Evolutionary conservation across 1,140 invertebrate species (phyloP).

Genomic region (Bathynomus jamesi): DNA sequence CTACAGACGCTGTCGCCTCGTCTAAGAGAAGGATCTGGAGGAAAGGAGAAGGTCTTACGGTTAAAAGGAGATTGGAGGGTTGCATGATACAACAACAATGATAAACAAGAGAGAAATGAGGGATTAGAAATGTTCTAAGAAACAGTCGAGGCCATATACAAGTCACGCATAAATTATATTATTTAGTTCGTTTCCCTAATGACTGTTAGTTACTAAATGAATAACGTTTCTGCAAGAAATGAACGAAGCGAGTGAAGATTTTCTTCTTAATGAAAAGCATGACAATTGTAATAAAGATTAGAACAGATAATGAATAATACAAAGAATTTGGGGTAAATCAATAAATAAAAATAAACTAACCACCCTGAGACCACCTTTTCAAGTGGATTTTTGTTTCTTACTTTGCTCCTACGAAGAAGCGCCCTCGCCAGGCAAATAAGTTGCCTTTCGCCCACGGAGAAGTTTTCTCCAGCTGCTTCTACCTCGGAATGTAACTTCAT

Average conservation of each 20-base stretch:
- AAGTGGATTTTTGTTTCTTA: no score
- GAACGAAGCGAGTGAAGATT: no score
- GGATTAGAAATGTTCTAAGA: background rate
- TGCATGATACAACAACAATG: background rate
- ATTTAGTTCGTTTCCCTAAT: no score
- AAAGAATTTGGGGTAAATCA: no score
- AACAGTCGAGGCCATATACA: background rate
- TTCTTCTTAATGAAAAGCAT: no score
- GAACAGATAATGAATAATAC: no score
- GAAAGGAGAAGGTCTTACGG: constrained; percentile 10
- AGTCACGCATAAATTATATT: no score
- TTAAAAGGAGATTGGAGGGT: background rate
- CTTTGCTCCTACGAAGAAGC: constrained; percentile 65
- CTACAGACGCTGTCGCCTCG: constrained; percentile 53
- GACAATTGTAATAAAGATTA: no score
- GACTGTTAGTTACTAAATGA: no score
- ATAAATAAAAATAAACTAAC: no score
- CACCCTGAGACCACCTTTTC: no score
- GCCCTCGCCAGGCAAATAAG: constrained; percentile 74
- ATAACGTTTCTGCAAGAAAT: no score
- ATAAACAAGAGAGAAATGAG: background rate
- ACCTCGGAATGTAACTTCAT: constrained; percentile 40
- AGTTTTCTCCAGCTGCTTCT: constrained; percentile 49
- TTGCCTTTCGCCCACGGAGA: constrained; percentile 54
- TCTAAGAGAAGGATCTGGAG: constrained; percentile 48